Evolutionary conservation across 2,797 vertebrate species (phyloP), one percentile per base, ranked within the genome.

Genomic region (Chromis chromis): DNA sequence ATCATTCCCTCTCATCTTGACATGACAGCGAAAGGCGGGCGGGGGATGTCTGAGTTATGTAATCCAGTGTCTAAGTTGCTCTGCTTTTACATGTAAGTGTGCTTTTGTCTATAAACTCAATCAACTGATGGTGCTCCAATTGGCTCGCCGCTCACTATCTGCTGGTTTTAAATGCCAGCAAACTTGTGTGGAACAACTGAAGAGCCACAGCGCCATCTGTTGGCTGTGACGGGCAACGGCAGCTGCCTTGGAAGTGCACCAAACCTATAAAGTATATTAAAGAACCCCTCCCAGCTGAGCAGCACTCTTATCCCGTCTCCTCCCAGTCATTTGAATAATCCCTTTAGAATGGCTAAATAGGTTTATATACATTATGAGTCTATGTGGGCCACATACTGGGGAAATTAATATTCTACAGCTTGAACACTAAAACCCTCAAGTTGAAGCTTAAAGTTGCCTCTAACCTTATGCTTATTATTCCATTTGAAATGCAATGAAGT

Each of bases 141-240:
- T 36, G n/a, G 55, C 79, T 85, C 76, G 42, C 2, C 39, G 27
- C 67, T 81, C 60, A 36, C 1, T 25, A 16, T 65, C 65, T 74
- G 4, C 36, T 61, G 62, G 10, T 12, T 12, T 3, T 36, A 7
- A 36, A 36, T 12, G 44, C 44, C 44, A 16, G 44, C 33, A 42
- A 42, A 42, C 14, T 6, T 13, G 44, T 2, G n/a, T 0, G 21
- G 54, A 31, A 31, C 63, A 89, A 76, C 46, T 46, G 49, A 84
- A 90, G 85, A 77, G 21, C 91, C 87, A 91, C 90, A 94, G 83
- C 88, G 9, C 92, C 93, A 94, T 91, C 94, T 93, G 84, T 89
- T 69, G 91, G 31, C 6, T 0, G 21, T 0, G 0, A 4, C 0
- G 0, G 3, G 63, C 16, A 65, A 65, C 28, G 21, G 55, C 79